Evolutionary conservation across 2,113 vertebrate species (phyloP), one percentile per base, ranked within the genome.

Genomic region (Gulo gulo): DNA sequence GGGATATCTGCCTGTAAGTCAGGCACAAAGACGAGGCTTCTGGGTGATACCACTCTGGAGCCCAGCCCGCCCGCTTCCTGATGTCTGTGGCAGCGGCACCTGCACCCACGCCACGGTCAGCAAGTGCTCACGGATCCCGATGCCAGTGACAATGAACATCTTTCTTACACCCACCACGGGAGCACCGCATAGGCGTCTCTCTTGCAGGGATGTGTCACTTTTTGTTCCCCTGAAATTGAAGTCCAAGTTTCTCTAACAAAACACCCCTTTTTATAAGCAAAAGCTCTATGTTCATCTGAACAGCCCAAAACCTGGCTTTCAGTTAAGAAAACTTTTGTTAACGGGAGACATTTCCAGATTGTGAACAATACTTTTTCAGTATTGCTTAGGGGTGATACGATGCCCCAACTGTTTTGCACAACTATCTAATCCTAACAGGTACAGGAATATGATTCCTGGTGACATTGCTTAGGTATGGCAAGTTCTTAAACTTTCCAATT

Each of bases 191-290:
- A 45, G 4, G 6, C 18, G n/a, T 88, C 31, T 42, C 26, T 73
- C 74, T 34, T 34, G 16, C 14, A 73, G 80, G 29, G 29, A 39
- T 29, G 4, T 88, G 92, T 87, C 85, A 85, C 73, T 81, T 93
- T 76, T 42, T 91, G 29, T 94, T 81, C 26, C 31, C 88, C 97
- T 87, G 96, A 85, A 91, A 65, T 26, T 0, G 80, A 18, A 76
- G 61, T 94, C 36, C 12, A 52, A 36, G 9, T n/a, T 29, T 2
- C 78, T 55, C 59, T 21, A 82, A 71, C 61, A 96, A 36, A 50
- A 92, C 47, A 86, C 2, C 0, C 16, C 61, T 1, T 73, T 95
- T 61, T 26, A 88, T 20, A 69, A 87, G 34, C n/a, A 0, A 0
- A 0, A n/a, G 61, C 36, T 0, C 2, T 23, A 47, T 0, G 1